Conservation (phyloP, 2,888 invertebrate genomes). For the Amphipoea lucens region DNA sequence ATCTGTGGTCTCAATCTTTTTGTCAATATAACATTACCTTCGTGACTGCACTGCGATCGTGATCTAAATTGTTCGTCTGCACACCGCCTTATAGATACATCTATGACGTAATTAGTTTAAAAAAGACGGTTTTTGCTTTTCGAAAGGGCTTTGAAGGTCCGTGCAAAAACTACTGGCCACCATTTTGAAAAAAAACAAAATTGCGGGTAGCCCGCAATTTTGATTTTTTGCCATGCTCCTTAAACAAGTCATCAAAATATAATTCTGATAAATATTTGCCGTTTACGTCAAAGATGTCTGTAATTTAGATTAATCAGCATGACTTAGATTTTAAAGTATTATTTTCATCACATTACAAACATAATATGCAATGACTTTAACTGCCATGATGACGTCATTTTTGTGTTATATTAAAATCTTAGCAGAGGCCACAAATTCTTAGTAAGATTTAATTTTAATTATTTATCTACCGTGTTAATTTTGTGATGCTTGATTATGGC, state of each 20-base stretch:
- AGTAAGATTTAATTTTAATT: background rate
- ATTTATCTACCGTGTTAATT: background rate
- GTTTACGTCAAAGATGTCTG: slow-evolving; percentile 28
- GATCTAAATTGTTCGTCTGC: slow-evolving; percentile 19
- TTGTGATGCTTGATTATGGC: background rate
- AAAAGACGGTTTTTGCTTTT: background rate
- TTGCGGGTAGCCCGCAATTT: too few relatives aligned
- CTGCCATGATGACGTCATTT: slow-evolving; percentile 52
- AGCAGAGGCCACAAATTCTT: background rate
- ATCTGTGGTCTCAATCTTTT: background rate
- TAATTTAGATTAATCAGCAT: slow-evolving; percentile 40
- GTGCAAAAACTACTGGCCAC: background rate
- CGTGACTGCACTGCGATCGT: background rate
- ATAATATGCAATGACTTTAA: slow-evolving; percentile 5
- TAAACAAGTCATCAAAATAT: background rate
- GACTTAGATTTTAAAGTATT: slow-evolving; percentile 30
- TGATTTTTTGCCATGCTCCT: background rate
- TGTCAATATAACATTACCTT: background rate
- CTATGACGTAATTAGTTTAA: slow-evolving; percentile 17
- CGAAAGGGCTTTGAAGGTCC: background rate
- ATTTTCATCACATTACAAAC: slow-evolving; percentile 10
- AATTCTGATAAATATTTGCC: background rate
- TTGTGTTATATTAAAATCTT: background rate
- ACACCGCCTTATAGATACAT: background rate
- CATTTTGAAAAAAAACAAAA: background rate